Conservation (phyloP, 1,140 invertebrate genomes). For the Helicoverpa armigera region DNA sequence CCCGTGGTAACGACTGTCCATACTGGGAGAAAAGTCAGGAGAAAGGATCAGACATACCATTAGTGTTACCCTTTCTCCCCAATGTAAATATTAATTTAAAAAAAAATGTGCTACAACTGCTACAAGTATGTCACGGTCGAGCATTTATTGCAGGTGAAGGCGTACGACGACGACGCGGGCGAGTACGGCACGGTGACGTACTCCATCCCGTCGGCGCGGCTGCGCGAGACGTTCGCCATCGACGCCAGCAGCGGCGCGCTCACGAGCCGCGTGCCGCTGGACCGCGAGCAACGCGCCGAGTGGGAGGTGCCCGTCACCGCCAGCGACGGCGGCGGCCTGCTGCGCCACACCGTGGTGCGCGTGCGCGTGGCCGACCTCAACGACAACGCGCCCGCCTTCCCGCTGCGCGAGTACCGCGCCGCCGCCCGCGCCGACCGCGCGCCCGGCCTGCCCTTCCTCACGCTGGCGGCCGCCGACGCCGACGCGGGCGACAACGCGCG, state of each 20-base stretch:
- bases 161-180: constrained; percentile 93
- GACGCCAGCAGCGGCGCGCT: constrained; percentile 93
- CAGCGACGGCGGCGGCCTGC: constrained; percentile 94
- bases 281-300: constrained; percentile 91
- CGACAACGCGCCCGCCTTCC: constrained; percentile 95
- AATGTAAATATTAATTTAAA: no score
- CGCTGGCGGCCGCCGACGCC: constrained; percentile 85
- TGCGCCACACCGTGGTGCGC: constrained; percentile 92
- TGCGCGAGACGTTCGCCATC: constrained; percentile 93
- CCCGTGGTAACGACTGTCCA: no score
- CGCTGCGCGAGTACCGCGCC: constrained; percentile 92
- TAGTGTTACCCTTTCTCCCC: no score
- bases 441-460: constrained; percentile 89
- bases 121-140: no score
- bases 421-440: constrained; percentile 90
- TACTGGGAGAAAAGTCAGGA: no score
- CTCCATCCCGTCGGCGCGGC: constrained; percentile 92
- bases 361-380: constrained; percentile 94
- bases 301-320: constrained; percentile 95
- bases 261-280: constrained; percentile 91
- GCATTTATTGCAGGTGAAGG: constrained; percentile 87
- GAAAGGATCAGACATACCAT: no score
- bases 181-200: constrained; percentile 94
- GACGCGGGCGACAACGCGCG: constrained; percentile 90
- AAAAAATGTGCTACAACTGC: no score